Base-by-base conservation (phyloP, 2,113 vertebrate species). In the Oreocharis arfaki region DNA sequence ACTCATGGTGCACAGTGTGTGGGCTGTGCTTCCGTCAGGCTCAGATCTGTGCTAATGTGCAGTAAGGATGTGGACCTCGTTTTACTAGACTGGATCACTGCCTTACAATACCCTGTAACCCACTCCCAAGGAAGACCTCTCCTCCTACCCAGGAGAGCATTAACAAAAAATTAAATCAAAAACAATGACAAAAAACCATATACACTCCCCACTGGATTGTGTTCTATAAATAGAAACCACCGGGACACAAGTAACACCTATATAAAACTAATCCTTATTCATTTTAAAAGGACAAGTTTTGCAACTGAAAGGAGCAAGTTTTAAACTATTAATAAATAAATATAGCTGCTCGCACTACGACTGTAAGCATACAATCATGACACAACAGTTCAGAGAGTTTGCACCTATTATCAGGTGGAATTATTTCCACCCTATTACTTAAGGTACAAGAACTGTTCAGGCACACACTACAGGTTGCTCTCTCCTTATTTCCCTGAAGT, bases 1-100 rank as follows among this genome's bases (percentile, higher is more conserved):
- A 57, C 28, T n/a, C 7, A 1, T 4, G 22, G 27, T 1, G 10
- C 6, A 10, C 14, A 71, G 6, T 7, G 2, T 5, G 7, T 9
- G 30, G 19, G 30, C 77, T 41, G 46, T 27, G 22, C 33, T 76
- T 89, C 70, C 0, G 0, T 56, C 19, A 55, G 46, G 30, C 27
- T 80, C 42, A 67, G 18, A 64, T 14, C n/a, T 33, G 16, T 39
- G 30, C 39, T 42, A 20, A 50, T 47, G 46, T 0, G 1, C 33
- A 41, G 17, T 8, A 71, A n/a, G 23, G 41, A 61, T 70, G 37
- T 0, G 1, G 3, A 65, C 6, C 5, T 80, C 24, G 27, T 69
- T 64, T 77, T 57, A 52, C 46, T 23, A 41, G 14, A 32, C 3
- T 35, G 30, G 11, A 59, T 61, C 50, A 55, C 55, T 75, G 78